Base-by-base conservation (phyloP, 2,888 invertebrate genomes). In the Nudaria mundana region DNA sequence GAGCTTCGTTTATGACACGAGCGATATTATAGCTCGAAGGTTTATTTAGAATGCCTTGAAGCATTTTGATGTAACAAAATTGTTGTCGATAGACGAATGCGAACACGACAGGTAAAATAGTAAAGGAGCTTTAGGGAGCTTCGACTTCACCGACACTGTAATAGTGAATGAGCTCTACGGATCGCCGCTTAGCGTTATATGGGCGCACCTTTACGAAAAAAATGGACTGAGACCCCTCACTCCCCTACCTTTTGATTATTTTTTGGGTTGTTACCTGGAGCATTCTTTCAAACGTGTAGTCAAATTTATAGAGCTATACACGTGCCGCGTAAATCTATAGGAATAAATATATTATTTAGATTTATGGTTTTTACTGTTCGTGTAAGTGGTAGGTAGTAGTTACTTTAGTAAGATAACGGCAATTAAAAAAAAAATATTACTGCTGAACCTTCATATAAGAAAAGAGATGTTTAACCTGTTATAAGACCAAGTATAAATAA, bases 241-340 rank as follows among this genome's bases (percentile, higher is more conserved):
- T 75, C 77, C 79, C 81, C 78, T 68, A 71, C 52, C 59, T 52
- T 67, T 60, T 63, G 64, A 67, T 63, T 62, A 62, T 71, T 81
- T 83, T 59, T 83, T 79, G 60, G 57, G 51, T 56, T 61, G 56
- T 61, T 86, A 85, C 86, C 87, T 86, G 87, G 77, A 73, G 68
- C 59, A 66, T 60, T 61, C 63, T 62, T 63, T 65, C 49, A 65
- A 70, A 66, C 54, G 57, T 57, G 59, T 59, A 54, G 53, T 46
- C 52, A 51, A 60, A 56, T 63, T n/a, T 58, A 56, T 59, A 60
- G 57, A 59, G 62, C 64, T 63, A 65, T 78, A 78, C 85, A 76
- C 84, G 85, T 86, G 85, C 84, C 86, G 77, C 70, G 28, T 72
- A 67, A 76, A 77, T 77, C 68, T 49, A 74, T 73, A 66, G 65